phyloP scores from a whole-genome alignment of 2,113 vertebrate genomes.

The Nothoprocta perdicaria region DNA sequence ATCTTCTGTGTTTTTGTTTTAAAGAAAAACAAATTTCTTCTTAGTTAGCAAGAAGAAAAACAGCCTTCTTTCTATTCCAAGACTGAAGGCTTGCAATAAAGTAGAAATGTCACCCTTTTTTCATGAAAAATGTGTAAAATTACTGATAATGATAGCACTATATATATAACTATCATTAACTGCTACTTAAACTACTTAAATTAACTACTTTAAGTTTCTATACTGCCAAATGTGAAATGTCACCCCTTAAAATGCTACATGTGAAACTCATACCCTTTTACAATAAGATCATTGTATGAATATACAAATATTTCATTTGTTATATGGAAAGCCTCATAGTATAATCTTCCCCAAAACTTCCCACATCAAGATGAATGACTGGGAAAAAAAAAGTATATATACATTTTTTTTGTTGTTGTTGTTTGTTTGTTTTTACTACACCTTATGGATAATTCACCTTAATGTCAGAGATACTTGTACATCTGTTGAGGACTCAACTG shows the following conservation, averaged over 20 bases:
- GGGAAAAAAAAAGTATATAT: background rate
- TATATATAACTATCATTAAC: no score
- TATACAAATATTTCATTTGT: background rate
- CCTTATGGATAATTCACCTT: background rate
- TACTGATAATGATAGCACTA: background rate
- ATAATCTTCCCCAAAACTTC: background rate
- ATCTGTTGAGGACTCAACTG: background rate
- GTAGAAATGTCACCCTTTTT: background rate
- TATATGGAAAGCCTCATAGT: background rate
- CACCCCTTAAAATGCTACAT: background rate
- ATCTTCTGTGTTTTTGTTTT: background rate
- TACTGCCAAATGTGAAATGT: background rate
- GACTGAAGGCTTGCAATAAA: background rate
- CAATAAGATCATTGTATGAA: background rate
- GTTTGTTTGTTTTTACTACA: background rate
- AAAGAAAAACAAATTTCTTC: background rate
- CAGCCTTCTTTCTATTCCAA: background rate
- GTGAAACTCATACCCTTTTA: background rate
- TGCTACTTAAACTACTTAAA: background rate
- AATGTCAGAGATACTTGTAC: fast-evolving
- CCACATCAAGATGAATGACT: background rate
- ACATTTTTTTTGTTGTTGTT: no score
- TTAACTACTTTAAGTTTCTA: background rate
- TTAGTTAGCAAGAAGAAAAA: background rate
- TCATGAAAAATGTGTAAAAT: background rate